phyloP scores from a whole-genome alignment of 2,797 vertebrate genomes.

The Coranthus polyacanthus region DNA sequence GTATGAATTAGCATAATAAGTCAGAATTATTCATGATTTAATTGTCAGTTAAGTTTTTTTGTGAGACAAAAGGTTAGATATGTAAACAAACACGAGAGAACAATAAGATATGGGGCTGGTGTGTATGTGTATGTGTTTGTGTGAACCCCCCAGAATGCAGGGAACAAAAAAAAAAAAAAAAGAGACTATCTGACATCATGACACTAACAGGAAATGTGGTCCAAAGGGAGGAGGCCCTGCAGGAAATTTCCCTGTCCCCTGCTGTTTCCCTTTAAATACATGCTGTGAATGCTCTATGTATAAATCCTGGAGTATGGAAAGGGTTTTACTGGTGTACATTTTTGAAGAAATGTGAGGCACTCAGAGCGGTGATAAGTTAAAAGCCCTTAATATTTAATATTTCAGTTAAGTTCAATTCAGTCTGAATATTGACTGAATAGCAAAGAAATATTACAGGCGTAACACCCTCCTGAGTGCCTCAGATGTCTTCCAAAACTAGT shows the following conservation, averaged over 20 bases:
- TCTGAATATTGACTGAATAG: too few species aligned
- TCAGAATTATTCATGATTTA: constrained; percentile 13
- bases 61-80: not conserved
- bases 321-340: too few species aligned
- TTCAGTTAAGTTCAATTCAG: too few species aligned
- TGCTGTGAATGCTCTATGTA: not conserved
- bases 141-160: constrained; percentile 10
- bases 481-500: too few species aligned
- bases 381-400: too few species aligned
- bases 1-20: constrained; percentile 9
- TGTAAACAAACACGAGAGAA: constrained; percentile 10
- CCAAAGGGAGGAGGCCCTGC: constrained; percentile 39
- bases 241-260: constrained; percentile 32
- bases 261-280: constrained; percentile 40
- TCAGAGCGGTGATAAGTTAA: too few species aligned
- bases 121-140: constrained; percentile 5
- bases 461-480: too few species aligned
- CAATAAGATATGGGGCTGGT: constrained; percentile 20
- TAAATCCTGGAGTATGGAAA: not conserved
- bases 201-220: constrained; percentile 53
- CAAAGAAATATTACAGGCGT: too few species aligned
- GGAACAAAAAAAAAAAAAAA: constrained; percentile 43
- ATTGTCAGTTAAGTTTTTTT: not conserved
- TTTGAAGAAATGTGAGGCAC: too few species aligned
- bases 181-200: constrained; percentile 56